phyloP scores from a whole-genome alignment of 2,797 vertebrate genomes.

The Eleutherodactylus coqui region DNA sequence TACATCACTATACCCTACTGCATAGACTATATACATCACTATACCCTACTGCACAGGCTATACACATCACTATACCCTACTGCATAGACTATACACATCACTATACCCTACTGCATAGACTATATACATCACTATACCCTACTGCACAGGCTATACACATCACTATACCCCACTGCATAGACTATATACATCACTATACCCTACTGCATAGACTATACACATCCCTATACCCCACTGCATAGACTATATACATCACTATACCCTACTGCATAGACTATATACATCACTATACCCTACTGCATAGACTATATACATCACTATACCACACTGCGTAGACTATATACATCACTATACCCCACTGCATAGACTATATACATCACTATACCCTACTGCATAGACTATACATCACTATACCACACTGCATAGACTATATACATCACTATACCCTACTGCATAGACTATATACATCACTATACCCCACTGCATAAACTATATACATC shows the following conservation, averaged over 20 bases:
- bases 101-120: neutral
- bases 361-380: neutral
- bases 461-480: neutral
- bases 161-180: neutral
- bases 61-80: neutral
- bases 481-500: neutral
- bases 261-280: too few relatives aligned
- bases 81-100: neutral
- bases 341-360: neutral
- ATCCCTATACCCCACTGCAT: too few relatives aligned
- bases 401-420: neutral
- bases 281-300: too few relatives aligned
- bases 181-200: neutral
- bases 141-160: neutral
- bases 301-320: neutral
- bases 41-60: neutral
- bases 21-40: neutral
- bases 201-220: neutral
- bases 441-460: neutral
- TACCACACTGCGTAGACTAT: neutral
- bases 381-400: neutral
- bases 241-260: too few relatives aligned
- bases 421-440: neutral
- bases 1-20: neutral
- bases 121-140: neutral